These are phyloP conservation scores for Acanthosoma haemorrhoidale DNA, from an alignment of 2,888 invertebrate genomes.

Conservation along the genomic window DNA sequence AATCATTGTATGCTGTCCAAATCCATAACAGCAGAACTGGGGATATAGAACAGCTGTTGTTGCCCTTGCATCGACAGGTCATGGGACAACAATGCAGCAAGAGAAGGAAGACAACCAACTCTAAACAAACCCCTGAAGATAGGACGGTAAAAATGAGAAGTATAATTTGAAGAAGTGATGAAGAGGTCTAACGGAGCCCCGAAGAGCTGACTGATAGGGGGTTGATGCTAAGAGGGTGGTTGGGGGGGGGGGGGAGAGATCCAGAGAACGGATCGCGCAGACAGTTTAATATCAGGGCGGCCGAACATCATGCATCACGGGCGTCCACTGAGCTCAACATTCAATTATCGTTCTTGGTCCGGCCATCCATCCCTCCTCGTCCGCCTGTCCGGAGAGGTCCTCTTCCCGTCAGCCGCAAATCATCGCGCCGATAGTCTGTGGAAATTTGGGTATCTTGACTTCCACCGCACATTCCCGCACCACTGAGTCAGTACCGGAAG, in stretches of 20 bases:
- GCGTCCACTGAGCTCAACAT: neutral
- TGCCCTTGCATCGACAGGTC: too few relatives aligned
- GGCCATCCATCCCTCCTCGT: constrained; percentile 13
- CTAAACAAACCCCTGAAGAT: constrained; percentile 16
- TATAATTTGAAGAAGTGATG: constrained; percentile 24
- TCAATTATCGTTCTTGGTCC: constrained; percentile 12
- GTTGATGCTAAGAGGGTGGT: neutral
- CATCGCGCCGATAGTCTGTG: neutral
- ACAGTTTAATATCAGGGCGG: constrained; percentile 25
- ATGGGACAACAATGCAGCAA: too few relatives aligned
- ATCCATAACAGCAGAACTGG: too few relatives aligned
- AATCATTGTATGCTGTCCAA: neutral
- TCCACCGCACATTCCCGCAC: neutral
- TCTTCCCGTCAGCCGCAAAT: neutral
- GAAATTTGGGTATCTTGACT: neutral
- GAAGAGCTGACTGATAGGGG: neutral
- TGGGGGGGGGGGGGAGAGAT: neutral
- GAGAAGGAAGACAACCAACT: neutral
- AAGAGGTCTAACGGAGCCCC: constrained; percentile 5
- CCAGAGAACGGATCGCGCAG: neutral
- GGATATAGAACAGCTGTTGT: too few relatives aligned
- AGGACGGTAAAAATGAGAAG: constrained; percentile 14
- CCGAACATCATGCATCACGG: neutral
- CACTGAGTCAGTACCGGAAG: neutral
- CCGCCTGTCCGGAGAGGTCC: neutral